These are phyloP conservation scores for Leptogaster cylindrica DNA, from an alignment of 2,888 invertebrate species.

Conservation along the genomic window DNA sequence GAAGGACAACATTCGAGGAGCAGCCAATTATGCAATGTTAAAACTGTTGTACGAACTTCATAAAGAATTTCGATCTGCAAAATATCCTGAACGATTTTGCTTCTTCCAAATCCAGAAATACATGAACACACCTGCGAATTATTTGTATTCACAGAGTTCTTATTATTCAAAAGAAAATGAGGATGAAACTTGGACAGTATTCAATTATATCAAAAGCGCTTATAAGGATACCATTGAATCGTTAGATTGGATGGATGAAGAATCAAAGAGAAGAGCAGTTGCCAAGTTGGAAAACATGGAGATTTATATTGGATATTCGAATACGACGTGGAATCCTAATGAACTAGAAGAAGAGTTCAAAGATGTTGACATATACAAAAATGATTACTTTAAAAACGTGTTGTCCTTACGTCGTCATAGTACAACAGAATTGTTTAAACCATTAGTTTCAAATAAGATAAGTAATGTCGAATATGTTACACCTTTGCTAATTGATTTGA, in stretches of 20 bases:
- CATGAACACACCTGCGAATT: not conserved
- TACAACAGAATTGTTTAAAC: not conserved
- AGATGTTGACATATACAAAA: not conserved
- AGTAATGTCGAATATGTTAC: not conserved
- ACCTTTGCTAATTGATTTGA: conserved; percentile 4
- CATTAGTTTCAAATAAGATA: not conserved
- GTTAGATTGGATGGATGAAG: conserved; percentile 12
- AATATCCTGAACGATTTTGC: conserved; percentile 11
- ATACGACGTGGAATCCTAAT: not conserved
- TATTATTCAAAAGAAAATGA: not conserved
- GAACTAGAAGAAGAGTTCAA: conserved; percentile 3
- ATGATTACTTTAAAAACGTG: conserved; percentile 9
- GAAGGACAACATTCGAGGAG: not conserved
- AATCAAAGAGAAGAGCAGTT: not conserved
- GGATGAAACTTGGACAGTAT: conserved; percentile 1
- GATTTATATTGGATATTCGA: conserved; percentile 16
- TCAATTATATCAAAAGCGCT: not conserved
- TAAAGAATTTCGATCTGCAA: conserved; percentile 3
- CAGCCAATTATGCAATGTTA: conserved; percentile 10
- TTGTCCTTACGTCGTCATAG: not conserved
- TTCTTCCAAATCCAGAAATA: conserved; percentile 16
- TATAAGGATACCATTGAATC: not conserved
- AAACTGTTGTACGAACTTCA: conserved; percentile 20
- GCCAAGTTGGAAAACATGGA: conserved; percentile 12
- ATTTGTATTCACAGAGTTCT: not conserved